phyloP scores from a whole-genome alignment of 2,113 vertebrate species.

The Xenotilapia caudafasciata region DNA sequence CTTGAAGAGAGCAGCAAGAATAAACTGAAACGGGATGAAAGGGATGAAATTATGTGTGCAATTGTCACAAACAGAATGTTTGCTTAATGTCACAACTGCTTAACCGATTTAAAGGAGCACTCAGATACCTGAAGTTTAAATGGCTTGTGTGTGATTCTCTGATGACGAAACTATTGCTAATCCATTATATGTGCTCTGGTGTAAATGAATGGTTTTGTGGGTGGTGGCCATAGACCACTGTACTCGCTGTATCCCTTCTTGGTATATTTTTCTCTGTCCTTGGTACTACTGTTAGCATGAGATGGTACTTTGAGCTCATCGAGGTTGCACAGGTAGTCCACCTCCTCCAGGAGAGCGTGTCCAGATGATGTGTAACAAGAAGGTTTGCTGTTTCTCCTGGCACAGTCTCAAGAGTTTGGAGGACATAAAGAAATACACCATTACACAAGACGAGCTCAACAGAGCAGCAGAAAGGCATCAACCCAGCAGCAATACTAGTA shows the following conservation, averaged over 20 bases:
- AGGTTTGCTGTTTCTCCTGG: not conserved
- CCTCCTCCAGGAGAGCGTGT: accelerated
- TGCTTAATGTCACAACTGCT: not conserved
- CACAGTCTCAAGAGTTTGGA: not conserved
- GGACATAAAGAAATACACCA: accelerated
- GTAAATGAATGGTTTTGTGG: accelerated
- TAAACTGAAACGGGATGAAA: accelerated
- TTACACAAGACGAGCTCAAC: not conserved
- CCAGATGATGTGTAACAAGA: accelerated
- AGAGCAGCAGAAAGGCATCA: not conserved
- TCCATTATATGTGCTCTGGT: not conserved
- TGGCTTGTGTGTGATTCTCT: not conserved
- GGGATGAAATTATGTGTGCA: too few relatives aligned
- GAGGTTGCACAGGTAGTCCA: not conserved
- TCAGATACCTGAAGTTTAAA: not conserved
- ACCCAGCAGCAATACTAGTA: accelerated
- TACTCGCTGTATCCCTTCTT: accelerated
- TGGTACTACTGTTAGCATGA: not conserved
- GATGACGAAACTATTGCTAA: not conserved
- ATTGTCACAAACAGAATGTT: accelerated
- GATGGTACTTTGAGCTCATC: not conserved
- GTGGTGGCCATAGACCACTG: not conserved
- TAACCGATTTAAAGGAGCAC: not conserved
- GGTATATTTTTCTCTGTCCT: not conserved
- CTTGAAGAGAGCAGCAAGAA: not conserved